Percentiles rank a stretch among this genome's conserved stretches.
Conservation (phyloP, 1,140 invertebrate species). For the Lepidurus arcticus region DNA sequence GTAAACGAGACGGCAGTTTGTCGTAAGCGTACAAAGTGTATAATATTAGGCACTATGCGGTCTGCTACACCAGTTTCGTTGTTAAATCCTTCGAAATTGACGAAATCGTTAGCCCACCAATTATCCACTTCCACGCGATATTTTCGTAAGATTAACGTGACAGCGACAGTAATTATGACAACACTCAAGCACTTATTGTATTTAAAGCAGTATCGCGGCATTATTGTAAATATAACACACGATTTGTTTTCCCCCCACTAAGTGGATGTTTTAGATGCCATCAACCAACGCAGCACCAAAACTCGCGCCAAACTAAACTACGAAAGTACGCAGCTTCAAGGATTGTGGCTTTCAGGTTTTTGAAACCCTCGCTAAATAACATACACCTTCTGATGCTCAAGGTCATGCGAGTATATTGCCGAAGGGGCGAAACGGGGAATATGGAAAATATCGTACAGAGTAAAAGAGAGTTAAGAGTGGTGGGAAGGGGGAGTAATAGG, state of each 20-base stretch:
- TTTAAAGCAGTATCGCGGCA: background rate
- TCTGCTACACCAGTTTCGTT: slow-evolving; percentile 35
- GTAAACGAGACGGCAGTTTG: slow-evolving; percentile 38
- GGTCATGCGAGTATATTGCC: background rate
- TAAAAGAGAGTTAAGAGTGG: background rate
- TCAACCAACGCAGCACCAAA: background rate
- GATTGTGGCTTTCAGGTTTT: background rate
- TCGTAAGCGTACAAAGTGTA: slow-evolving; percentile 41
- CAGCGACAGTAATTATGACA: background rate
- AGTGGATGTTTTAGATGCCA: background rate
- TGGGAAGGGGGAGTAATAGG: background rate
- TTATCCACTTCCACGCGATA: background rate
- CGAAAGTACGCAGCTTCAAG: background rate
- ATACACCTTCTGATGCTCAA: slow-evolving; percentile 9
- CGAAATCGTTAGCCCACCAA: background rate
- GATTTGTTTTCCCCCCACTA: background rate
- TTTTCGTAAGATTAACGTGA: background rate
- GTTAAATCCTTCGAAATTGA: slow-evolving; percentile 34
- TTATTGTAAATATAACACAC: background rate
- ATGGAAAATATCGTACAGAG: background rate
- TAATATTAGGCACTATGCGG: slow-evolving; percentile 39
- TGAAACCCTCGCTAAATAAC: background rate
- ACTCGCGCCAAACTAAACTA: slow-evolving; percentile 2
- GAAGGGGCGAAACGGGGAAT: background rate
- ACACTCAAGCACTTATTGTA: background rate